Evolutionary conservation across 2,113 vertebrate genomes (phyloP).

Genomic region (Oplegnathus fasciatus): DNA sequence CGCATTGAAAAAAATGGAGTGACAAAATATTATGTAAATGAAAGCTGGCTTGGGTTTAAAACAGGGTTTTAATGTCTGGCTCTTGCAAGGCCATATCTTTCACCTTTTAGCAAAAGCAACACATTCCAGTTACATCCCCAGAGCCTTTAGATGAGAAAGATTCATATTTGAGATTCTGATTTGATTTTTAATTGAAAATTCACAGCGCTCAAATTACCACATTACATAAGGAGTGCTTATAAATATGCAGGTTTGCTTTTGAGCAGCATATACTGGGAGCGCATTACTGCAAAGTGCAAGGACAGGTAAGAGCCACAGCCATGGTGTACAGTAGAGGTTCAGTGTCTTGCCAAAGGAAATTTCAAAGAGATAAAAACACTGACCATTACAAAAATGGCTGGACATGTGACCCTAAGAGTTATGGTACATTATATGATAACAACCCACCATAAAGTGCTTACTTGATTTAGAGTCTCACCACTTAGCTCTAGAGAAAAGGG

Average conservation of each 20-base stretch:
- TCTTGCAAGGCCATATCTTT: background rate
- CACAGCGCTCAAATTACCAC: background rate
- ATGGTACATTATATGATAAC: background rate
- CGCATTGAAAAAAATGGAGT: background rate
- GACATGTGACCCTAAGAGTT: conserved; percentile 2
- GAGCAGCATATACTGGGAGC: background rate
- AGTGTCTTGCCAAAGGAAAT: background rate
- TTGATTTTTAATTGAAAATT: background rate
- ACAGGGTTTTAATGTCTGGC: background rate
- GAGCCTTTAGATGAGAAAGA: background rate
- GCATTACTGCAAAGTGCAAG: background rate
- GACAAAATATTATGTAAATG: conserved; percentile 2
- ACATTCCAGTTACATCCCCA: background rate
- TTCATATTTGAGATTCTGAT: background rate
- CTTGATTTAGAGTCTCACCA: background rate
- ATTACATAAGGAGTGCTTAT: background rate
- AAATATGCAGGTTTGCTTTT: background rate
- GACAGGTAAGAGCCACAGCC: background rate
- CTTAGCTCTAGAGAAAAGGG: background rate
- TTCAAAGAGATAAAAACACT: background rate
- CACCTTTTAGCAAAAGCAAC: conserved; percentile 2
- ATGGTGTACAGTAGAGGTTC: background rate
- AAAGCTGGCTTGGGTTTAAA: background rate
- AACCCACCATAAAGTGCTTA: background rate
- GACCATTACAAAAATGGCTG: background rate